Evolutionary conservation across 2,888 invertebrate genomes (phyloP), one percentile per base, ranked within the genome.

Genomic region (Nowickia ferox): DNA sequence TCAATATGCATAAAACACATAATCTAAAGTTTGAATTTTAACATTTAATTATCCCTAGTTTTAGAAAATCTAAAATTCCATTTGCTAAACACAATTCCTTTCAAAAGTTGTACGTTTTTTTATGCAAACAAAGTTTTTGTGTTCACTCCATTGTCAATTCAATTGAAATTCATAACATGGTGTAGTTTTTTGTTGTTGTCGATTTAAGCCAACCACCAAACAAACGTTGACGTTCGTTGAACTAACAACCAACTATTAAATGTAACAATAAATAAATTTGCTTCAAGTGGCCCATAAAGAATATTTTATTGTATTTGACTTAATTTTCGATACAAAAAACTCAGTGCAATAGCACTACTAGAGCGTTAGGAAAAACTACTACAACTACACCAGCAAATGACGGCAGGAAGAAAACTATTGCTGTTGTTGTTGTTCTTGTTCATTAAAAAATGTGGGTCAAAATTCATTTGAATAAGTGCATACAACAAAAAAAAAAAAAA

Each of bases 391-490:
- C 2, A 8, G 15, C 9, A 40, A 59, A n/a, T 40, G 59, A 38
- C 59, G 40, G 9, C n/a, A n/a, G n/a, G 38, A n/a, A 59, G 38
- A n/a, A 59, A 38, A 59, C 8, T 15, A 4, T 38, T 57, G 57
- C 38, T 30, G 30, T 30, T 38, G 57, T 15, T 15, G 9, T 38
- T 57, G 57, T 57, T n/a, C n/a, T n/a, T 38, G 57, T 57, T 57
- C 38, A 57, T 38, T 38, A 57, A 61, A 63, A 79, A 53, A 79
- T 46, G 66, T 79, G 79, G 79, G 72, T 72, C 65, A 72, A 19
- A 65, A 65, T 57, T 55, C 44, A 79, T 72, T 79, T 79, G 48
- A 38, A 57, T 55, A 55, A 22, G 19, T 55, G 11, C 30, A 30
- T 2, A 30, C 30, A 30, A n/a, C n/a, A 30, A 30, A 30, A 6